A percentile compares a stretch with the other conserved stretches of the same genome.
Evolutionary conservation across 2,113 vertebrate genomes (phyloP).

Genomic region (Eolophus roseicapilla): DNA sequence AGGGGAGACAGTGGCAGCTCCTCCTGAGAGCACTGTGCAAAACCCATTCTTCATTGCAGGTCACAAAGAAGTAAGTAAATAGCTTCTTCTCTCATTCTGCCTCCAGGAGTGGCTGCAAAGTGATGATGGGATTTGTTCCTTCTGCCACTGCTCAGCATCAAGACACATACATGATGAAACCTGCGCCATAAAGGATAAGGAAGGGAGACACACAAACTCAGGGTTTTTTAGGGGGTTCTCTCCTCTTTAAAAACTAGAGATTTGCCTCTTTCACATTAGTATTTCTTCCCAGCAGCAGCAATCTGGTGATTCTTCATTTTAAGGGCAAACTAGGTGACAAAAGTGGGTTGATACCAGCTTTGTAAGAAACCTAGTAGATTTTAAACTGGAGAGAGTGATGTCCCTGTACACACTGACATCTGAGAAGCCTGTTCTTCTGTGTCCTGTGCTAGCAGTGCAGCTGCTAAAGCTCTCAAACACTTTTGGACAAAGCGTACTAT

Average conservation of each 20-base stretch:
- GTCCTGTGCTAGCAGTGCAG: not conserved
- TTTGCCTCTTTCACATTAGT: not conserved
- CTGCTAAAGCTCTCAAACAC: slow-evolving; percentile 32
- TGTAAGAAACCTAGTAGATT: not conserved
- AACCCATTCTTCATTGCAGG: not conserved
- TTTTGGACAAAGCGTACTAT: slow-evolving; percentile 17
- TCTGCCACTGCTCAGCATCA: not conserved
- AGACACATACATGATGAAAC: rapidly evolving
- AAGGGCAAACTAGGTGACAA: not conserved
- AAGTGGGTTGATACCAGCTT: not conserved
- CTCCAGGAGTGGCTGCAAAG: not conserved
- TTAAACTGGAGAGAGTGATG: not conserved
- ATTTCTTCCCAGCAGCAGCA: not conserved
- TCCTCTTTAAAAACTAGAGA: not conserved
- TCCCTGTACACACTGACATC: not conserved
- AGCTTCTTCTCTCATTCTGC: not conserved
- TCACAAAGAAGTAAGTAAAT: not conserved
- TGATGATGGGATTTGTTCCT: not conserved
- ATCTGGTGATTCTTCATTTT: not conserved
- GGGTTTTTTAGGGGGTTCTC: rapidly evolving
- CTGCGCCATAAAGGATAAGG: not conserved
- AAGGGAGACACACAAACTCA: not conserved
- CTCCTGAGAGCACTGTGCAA: not conserved
- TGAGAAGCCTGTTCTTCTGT: not conserved
- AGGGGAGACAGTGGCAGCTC: not conserved